Conservation (phyloP, 2,113 vertebrate species). For the Microcebus ravelobensis region DNA sequence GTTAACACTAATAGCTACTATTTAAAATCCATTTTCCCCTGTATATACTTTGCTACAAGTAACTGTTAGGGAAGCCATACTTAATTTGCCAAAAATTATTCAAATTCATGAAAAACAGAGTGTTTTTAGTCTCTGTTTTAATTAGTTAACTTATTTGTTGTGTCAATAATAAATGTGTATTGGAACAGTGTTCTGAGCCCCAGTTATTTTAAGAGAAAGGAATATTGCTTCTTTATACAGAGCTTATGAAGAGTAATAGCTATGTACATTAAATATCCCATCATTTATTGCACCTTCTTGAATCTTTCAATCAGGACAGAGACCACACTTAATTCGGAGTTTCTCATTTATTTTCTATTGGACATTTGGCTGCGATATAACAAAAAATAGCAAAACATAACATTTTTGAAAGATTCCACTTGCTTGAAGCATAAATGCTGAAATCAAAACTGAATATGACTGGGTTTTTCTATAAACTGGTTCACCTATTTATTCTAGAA, state of each 20-base stretch:
- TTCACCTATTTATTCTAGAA: background rate
- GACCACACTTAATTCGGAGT: background rate
- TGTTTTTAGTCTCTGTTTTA: background rate
- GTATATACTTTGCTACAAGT: background rate
- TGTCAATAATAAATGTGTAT: background rate
- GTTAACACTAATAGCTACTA: background rate
- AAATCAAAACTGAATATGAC: background rate
- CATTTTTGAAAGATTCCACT: background rate
- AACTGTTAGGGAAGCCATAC: background rate
- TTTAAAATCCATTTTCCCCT: background rate
- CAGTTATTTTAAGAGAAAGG: background rate
- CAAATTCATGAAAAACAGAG: background rate
- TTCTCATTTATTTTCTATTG: background rate
- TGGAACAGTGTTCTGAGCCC: background rate
- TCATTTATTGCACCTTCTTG: background rate
- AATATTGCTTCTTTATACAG: background rate
- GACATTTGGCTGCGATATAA: background rate
- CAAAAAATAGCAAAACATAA: background rate
- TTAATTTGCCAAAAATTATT: background rate
- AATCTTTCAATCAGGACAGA: constrained; percentile 18
- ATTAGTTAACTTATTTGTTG: background rate
- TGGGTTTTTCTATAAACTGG: background rate
- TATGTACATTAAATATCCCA: background rate
- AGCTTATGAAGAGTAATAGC: background rate
- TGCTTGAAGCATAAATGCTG: background rate